phyloP scores from a whole-genome alignment of 1,140 invertebrate genomes.

The Papilio glaucus region DNA sequence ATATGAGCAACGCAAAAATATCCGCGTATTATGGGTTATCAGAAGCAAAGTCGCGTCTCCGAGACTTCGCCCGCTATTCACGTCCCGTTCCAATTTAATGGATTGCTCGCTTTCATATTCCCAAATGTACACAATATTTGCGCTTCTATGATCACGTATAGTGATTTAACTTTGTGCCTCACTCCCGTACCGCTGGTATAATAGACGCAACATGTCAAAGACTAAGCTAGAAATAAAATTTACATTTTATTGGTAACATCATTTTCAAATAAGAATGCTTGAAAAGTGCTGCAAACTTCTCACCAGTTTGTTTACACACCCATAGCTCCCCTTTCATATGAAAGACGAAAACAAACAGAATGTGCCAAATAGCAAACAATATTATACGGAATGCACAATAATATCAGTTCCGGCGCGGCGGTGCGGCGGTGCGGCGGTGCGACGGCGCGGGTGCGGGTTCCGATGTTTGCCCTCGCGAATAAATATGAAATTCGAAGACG shows the following conservation, averaged over 20 bases:
- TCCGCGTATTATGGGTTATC: constrained; percentile 83
- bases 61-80: constrained; percentile 65
- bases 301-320: constrained; percentile 76
- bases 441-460: constrained; percentile 58
- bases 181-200: constrained; percentile 39
- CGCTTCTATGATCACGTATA: constrained; percentile 67
- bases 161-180: constrained; percentile 61
- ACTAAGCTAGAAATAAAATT: constrained; percentile 36
- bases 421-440: constrained; percentile 3
- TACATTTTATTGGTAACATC: constrained; percentile 57
- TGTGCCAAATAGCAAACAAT: constrained; percentile 83
- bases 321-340: constrained; percentile 81
- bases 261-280: constrained; percentile 68
- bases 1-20: constrained; percentile 83
- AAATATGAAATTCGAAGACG: constrained; percentile 82
- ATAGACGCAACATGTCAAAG: constrained; percentile 57
- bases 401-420: constrained; percentile 79
- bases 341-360: constrained; percentile 83
- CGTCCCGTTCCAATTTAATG: constrained; percentile 71
- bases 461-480: constrained; percentile 78
- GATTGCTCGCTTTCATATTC: constrained; percentile 80
- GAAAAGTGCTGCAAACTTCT: constrained; percentile 64
- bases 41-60: constrained; percentile 73
- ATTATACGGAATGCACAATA: constrained; percentile 84
- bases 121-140: constrained; percentile 65